phyloP scores from a whole-genome alignment of 1,140 invertebrate genomes.

The Drosophila nebulosa region DNA sequence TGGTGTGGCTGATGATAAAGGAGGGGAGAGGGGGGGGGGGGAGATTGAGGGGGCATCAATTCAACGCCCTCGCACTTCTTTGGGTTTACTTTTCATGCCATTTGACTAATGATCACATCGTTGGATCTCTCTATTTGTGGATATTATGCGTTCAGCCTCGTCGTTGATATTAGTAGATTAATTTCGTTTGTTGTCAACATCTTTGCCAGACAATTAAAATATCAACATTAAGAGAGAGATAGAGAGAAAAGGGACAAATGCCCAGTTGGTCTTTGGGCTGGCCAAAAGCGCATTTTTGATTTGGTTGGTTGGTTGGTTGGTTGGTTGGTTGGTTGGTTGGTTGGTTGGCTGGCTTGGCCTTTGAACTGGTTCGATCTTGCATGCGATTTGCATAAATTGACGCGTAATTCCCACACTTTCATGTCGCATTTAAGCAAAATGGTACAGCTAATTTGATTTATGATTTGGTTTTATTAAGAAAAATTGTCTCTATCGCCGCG shows the following conservation, averaged over 20 bases:
- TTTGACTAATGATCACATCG: slow-evolving; percentile 57
- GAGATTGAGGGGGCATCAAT: background rate
- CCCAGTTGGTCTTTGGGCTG: background rate
- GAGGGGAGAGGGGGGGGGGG: background rate
- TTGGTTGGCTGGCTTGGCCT: slow-evolving; percentile 24
- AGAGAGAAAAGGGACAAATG: background rate
- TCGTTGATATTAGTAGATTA: slow-evolving; percentile 66
- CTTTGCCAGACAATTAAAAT: slow-evolving; percentile 69
- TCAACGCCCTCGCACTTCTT: background rate
- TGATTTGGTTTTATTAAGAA: slow-evolving; percentile 59
- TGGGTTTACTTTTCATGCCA: background rate
- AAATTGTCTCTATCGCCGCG: slow-evolving; percentile 38
- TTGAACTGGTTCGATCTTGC: slow-evolving; percentile 19
- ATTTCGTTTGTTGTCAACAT: slow-evolving; percentile 64
- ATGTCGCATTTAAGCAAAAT: slow-evolving; percentile 70
- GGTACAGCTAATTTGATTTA: slow-evolving; percentile 73
- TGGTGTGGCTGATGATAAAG: background rate
- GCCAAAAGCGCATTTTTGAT: slow-evolving; percentile 8
- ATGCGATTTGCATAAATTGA: slow-evolving; percentile 68
- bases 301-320: slow-evolving; percentile 13
- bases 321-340: slow-evolving; percentile 18
- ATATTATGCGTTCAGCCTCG: slow-evolving; percentile 55
- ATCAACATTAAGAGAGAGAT: slow-evolving; percentile 44
- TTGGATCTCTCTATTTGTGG: slow-evolving; percentile 22
- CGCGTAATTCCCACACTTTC: slow-evolving; percentile 73